A percentile compares a stretch with the other conserved stretches of the same genome.
These are phyloP conservation scores for Nemurella pictetii DNA, from an alignment of 2,888 invertebrate species.

Conservation along the genomic window DNA sequence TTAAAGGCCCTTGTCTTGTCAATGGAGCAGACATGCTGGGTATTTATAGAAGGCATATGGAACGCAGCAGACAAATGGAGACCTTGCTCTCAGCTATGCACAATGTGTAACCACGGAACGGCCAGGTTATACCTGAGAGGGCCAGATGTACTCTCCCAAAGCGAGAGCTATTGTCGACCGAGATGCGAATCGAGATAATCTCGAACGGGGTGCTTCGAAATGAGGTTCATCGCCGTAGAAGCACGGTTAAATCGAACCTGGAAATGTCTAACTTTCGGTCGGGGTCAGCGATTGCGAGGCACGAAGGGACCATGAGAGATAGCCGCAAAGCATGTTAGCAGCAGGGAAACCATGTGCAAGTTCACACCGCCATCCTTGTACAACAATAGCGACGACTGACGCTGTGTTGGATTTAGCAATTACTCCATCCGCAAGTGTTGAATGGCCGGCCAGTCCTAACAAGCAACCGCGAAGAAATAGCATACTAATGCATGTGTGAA, in stretches of 20 bases:
- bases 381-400: not conserved
- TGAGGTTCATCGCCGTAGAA: not conserved
- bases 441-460: not conserved
- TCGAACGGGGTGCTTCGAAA: not conserved
- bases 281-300: not conserved
- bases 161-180: not conserved
- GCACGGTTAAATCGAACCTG: not conserved
- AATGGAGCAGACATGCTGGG: not conserved
- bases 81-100: not conserved
- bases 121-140: not conserved
- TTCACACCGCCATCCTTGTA: not conserved
- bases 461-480: not conserved
- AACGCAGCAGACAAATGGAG: not conserved
- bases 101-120: not conserved
- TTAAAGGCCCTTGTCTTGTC: not conserved
- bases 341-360: not conserved
- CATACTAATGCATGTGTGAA: not conserved
- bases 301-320: not conserved
- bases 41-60: not conserved
- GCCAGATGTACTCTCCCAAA: not conserved
- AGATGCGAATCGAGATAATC: not conserved
- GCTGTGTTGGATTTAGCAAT: not conserved
- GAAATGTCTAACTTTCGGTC: not conserved
- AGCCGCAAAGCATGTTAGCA: not conserved
- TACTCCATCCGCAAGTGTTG: not conserved